Percentiles rank a stretch among this genome's conserved stretches.
Evolutionary conservation across 35 echinoderm and acorn worm species (phyloP).

Genomic region (Holothuria glaberrima): DNA sequence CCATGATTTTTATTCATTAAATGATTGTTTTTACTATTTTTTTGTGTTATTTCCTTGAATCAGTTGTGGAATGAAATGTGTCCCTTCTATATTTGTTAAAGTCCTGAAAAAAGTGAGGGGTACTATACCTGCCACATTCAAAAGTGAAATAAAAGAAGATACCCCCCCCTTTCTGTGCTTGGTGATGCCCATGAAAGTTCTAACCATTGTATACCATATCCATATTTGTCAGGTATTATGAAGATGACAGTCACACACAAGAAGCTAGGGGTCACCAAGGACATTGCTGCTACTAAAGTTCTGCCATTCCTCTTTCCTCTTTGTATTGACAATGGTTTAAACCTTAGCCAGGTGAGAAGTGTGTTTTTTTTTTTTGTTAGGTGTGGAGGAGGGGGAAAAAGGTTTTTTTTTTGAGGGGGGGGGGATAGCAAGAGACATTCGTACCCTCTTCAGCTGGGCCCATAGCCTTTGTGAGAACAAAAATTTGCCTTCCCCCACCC

Average conservation of each 20-base stretch:
- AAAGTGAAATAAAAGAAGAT: no score
- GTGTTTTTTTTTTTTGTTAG: neutral
- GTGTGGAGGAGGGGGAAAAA: neutral
- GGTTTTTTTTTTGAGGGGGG: neutral
- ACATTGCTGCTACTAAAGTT: conserved; percentile 83
- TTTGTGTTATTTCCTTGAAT: no score
- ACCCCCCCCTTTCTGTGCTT: no score
- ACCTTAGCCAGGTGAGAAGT: conserved; percentile 82
- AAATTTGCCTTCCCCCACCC: no score
- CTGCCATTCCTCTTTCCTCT: conserved; percentile 90
- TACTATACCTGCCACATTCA: no score
- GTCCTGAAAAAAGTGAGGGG: no score
- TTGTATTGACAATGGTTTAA: conserved; percentile 89
- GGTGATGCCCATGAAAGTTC: no score
- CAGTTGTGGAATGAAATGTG: no score
- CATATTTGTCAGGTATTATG: conserved; percentile 73
- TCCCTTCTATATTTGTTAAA: no score
- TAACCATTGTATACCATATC: neutral
- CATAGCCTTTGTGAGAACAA: neutral
- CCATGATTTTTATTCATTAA: no score
- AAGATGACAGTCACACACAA: conserved; percentile 87
- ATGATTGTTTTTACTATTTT: no score
- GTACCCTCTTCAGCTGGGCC: no score
- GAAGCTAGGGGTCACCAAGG: conserved; percentile 94
- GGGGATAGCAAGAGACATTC: neutral